Percentiles rank a stretch among this genome's conserved stretches.
phyloP scores from a whole-genome alignment of 2,113 vertebrate genomes.

The Mirounga angustirostris region DNA sequence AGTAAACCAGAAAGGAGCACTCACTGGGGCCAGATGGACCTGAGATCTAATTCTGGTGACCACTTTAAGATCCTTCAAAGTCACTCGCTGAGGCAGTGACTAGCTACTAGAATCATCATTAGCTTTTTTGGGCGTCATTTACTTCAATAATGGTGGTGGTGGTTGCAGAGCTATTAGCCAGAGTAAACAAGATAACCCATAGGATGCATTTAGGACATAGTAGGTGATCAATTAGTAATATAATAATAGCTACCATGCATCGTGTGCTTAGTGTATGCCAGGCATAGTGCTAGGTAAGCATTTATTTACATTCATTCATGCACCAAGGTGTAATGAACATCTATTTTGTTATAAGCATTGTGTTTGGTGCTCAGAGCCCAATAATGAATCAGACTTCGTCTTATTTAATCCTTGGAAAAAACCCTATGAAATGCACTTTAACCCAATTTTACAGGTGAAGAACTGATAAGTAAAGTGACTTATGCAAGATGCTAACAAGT shows the following conservation, averaged over 20 bases:
- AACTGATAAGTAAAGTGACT: neutral
- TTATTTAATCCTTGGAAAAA: neutral
- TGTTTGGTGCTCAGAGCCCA: neutral
- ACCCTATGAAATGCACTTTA: neutral
- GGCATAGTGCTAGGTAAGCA: neutral
- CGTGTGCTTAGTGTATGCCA: neutral
- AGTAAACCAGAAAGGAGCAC: neutral
- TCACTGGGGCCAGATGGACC: neutral
- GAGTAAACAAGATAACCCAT: neutral
- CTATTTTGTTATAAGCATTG: neutral
- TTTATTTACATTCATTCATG: neutral
- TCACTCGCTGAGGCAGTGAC: neutral
- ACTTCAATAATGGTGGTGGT: neutral
- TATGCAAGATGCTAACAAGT: neutral
- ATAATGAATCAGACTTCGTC: neutral
- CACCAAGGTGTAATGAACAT: neutral
- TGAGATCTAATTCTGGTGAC: neutral
- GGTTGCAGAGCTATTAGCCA: neutral
- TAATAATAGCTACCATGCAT: neutral
- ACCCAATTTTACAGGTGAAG: neutral
- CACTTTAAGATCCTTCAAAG: neutral
- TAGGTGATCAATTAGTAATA: neutral
- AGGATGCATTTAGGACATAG: neutral
- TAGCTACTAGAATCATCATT: neutral
- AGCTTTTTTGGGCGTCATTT: neutral